Base-by-base conservation (phyloP, 2,113 vertebrate genomes). In the Boleophthalmus pectinirostris region DNA sequence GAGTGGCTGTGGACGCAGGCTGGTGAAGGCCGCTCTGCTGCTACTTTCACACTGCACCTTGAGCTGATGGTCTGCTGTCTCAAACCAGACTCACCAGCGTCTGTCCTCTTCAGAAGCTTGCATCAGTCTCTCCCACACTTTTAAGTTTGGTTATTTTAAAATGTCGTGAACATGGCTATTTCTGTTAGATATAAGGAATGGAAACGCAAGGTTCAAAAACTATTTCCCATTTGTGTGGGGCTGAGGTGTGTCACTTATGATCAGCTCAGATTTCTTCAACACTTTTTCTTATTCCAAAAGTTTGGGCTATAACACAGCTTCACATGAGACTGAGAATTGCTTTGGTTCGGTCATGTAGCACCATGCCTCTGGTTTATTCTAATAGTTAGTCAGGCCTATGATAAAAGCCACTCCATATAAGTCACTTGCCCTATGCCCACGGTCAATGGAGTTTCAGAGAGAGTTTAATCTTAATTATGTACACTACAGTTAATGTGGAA, bases 31-130 rank as follows among this genome's bases (percentile, higher is more conserved):
- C 23, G 56, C 23, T 58, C 56, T 58, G 56, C 56, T 58, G 56
- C 56, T 58, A 58, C 21, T 58, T 58, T 58, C 23, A 58, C 56
- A 58, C 23, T 58, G 56, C 13, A 58, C 56, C 56, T 58, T 25
- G 23, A 58, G 56, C 56, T 58, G 56, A 11, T 23, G 56, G n/a
- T 57, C 54, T 11, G 54, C 54, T 56, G 10, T 56, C 21, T 5
- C 21, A 23, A 51, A 51, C 49, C 49, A 57, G 56, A 58, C 56
- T 54, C 53, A 23, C n/a, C 53, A 56, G 23, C 13, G 21, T 58
- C 56, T 58, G 23, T 58, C 23, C 51, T 53, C 49, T 20, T 20
- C 49, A 53, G 49, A 53, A n/a, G 20, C 49, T 16, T 51, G 16
- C 47, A 5, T 51, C 18, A 51, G 47, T 51, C 47, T 5, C 47